A percentile compares a stretch with the other conserved stretches of the same genome.
Evolutionary conservation across 2,113 vertebrate species (phyloP).

Genomic region (Calonectris borealis): DNA sequence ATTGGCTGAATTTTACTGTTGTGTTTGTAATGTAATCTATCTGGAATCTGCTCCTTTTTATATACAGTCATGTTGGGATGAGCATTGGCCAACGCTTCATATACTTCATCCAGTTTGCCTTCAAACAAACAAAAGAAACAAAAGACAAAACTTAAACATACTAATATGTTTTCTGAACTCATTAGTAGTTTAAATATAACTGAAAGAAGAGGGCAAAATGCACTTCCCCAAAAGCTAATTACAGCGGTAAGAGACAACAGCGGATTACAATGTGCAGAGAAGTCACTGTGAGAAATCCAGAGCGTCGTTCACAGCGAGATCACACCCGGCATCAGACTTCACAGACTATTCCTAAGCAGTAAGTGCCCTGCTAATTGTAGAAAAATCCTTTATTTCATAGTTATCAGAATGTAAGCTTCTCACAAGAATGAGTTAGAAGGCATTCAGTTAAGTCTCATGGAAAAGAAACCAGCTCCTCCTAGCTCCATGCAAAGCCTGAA

Average conservation of each 20-base stretch:
- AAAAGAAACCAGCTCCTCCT: background rate
- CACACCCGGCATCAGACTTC: background rate
- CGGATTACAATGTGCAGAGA: rapidly evolving
- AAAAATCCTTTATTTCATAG: background rate
- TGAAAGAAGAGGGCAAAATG: background rate
- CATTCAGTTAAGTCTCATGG: background rate
- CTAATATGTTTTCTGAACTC: background rate
- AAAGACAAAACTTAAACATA: background rate
- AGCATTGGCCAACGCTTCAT: conserved; percentile 74
- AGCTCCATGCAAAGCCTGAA: background rate
- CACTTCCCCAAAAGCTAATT: background rate
- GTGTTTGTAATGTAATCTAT: conserved; percentile 83
- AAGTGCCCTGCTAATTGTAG: background rate
- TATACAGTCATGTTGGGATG: conserved; percentile 88
- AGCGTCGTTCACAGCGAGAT: background rate
- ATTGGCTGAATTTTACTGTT: conserved; percentile 87
- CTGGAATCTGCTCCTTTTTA: conserved; percentile 86
- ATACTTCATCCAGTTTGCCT: conserved; percentile 88
- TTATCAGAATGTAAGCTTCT: background rate
- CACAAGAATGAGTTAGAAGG: background rate
- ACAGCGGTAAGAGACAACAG: background rate
- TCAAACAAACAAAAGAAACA: conserved; percentile 16
- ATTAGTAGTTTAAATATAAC: background rate
- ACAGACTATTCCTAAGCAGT: background rate
- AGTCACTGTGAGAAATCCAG: background rate